A percentile compares a stretch with the other conserved stretches of the same genome.
phyloP scores from a whole-genome alignment of 2,113 vertebrate genomes.

The Xiphophorus maculatus region DNA sequence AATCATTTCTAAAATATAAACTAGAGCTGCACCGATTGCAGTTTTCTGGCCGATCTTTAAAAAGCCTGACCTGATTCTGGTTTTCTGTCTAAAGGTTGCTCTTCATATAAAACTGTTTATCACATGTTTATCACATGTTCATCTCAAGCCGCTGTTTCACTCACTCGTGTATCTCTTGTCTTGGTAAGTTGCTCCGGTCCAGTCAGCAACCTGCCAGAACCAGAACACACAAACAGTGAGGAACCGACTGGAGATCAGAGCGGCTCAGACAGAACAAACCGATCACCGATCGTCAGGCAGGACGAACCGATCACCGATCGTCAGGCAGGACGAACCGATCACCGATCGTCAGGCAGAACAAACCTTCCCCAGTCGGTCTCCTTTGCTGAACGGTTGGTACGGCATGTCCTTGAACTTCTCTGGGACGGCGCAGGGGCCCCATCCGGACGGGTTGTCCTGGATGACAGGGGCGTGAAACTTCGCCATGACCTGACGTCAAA shows the following conservation, averaged over 20 bases:
- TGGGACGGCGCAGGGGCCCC: constrained; percentile 96
- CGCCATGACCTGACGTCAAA: constrained; percentile 83
- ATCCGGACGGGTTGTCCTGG: constrained; percentile 96
- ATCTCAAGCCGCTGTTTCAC: constrained; percentile 30
- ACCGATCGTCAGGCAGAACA: neutral
- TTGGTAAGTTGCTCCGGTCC: constrained; percentile 98
- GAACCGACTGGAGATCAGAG: neutral
- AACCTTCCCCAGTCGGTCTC: constrained; percentile 97
- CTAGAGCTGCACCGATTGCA: too few species aligned
- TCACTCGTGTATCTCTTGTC: constrained; percentile 99
- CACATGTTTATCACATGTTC: too few species aligned
- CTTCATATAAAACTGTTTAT: too few species aligned
- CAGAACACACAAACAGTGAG: neutral
- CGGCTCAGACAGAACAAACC: constrained; percentile 70
- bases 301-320: constrained; percentile 70
- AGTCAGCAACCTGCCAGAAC: constrained; percentile 89
- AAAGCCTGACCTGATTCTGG: too few species aligned
- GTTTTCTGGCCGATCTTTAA: too few species aligned
- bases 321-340: constrained; percentile 70
- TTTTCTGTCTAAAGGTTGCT: too few species aligned
- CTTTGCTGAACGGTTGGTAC: constrained; percentile 99
- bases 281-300: neutral
- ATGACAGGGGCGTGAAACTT: constrained; percentile 96
- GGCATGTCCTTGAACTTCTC: constrained; percentile 99
- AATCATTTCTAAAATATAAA: too few species aligned